Base-by-base conservation (phyloP, 2,113 vertebrate genomes). In the Rana temporaria region DNA sequence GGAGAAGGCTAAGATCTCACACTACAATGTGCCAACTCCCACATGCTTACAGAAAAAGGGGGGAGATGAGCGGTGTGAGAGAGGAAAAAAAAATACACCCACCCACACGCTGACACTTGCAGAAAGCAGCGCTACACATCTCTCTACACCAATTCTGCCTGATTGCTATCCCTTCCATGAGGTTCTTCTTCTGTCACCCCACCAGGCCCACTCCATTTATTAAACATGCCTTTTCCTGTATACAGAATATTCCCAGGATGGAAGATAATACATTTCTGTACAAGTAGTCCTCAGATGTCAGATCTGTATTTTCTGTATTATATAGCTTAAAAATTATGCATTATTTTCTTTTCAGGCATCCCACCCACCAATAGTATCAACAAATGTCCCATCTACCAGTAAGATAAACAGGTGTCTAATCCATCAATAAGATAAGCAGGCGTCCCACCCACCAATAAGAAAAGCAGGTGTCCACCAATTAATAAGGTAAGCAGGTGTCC, bases 1-100 rank as follows among this genome's bases (percentile, higher is more conserved):
- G 71, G 52, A 74, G 79, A 82, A 82, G 69, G 79, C 79, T 64
- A 53, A 82, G 66, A 63, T 48, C 42, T 38, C 34, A 62, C 81
- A 77, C 64, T 71, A 26, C 68, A 70, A 68, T 73, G 82, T 84
- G 73, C 59, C 34, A 82, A 74, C 80, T 82, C 80, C 80, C 62
- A 82, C 80, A 82, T 75, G 62, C 70, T 70, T 67, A 53, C 62
- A 75, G 62, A 67, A 56, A 59, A 72, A 22, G 55, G 74, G 72
- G 52, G 66, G 64, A 55, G 68, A 16, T 22, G 38, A 69, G 66
- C 56, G 66, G 65, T 70, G 65, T 76, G 72, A 55, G 67, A 53
- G n/a, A 67, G 42, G 32, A 75, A 59, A 63, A 60, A 56, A 78
- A 68, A 78, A 62, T 77, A 78, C 75, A 38, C 75, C 73, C 82